These are phyloP conservation scores for Malurus alboscapulatus DNA, from an alignment of 2,113 vertebrate species.

Conservation along the genomic window DNA sequence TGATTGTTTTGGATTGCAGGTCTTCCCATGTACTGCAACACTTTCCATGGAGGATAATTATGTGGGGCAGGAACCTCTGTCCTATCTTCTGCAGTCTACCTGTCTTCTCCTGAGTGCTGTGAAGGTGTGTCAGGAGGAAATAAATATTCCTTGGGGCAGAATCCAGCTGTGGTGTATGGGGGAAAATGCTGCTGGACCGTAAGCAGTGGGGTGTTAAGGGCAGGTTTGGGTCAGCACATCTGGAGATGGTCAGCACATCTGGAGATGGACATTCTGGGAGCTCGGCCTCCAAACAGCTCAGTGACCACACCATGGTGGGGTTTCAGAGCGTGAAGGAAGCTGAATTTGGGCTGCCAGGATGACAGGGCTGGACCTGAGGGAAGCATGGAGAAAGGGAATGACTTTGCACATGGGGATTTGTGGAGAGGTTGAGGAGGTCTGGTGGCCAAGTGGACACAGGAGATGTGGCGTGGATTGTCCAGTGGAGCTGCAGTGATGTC, in stretches of 20 bases:
- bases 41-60: neutral
- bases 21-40: neutral
- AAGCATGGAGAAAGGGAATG: rapidly evolving
- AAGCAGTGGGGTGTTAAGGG: neutral
- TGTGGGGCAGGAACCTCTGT: neutral
- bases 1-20: neutral
- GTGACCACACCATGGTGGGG: rapidly evolving
- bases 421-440: neutral
- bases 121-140: neutral
- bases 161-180: neutral
- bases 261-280: neutral
- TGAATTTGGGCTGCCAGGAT: neutral
- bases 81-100: neutral
- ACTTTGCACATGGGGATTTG: neutral
- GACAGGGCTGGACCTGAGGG: neutral
- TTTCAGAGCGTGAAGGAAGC: rapidly evolving
- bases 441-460: rapidly evolving
- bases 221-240: neutral
- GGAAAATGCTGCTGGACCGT: neutral
- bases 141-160: neutral
- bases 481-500: rapidly evolving
- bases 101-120: neutral
- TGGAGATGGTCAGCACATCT: neutral
- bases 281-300: neutral
- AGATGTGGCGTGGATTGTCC: rapidly evolving